A percentile compares a stretch with the other conserved stretches of the same genome.
These are phyloP conservation scores for Brenthis hecate DNA, from an alignment of 2,888 invertebrate genomes.

Conservation along the genomic window DNA sequence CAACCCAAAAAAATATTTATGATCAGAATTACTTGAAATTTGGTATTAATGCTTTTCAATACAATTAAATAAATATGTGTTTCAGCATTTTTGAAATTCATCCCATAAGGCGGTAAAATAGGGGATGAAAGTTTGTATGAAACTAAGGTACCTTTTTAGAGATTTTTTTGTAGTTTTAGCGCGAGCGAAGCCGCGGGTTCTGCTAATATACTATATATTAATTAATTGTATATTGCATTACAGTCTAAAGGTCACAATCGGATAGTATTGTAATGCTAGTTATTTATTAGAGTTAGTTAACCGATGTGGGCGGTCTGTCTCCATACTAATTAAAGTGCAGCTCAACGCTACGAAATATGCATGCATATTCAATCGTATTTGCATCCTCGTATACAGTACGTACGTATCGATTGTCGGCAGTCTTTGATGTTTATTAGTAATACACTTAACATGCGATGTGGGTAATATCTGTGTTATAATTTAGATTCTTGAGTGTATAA, in stretches of 20 bases:
- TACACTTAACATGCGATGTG: conserved; percentile 10
- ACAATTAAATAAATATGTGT: too few relatives aligned
- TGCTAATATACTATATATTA: too few relatives aligned
- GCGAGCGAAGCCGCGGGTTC: too few relatives aligned
- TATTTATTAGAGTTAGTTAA: conserved; percentile 8
- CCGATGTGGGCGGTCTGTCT: conserved; percentile 53
- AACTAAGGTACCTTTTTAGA: too few relatives aligned
- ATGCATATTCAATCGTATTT: conserved; percentile 51
- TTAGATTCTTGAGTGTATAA: not conserved
- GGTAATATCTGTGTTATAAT: conserved; percentile 2
- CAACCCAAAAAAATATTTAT: too few relatives aligned
- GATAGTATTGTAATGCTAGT: not conserved
- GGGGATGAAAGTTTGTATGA: too few relatives aligned
- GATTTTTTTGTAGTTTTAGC: too few relatives aligned
- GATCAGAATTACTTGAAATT: too few relatives aligned
- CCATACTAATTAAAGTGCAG: conserved; percentile 53
- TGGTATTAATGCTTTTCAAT: too few relatives aligned
- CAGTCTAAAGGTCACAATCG: not conserved
- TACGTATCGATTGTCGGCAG: conserved; percentile 45
- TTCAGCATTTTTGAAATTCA: too few relatives aligned
- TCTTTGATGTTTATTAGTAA: conserved; percentile 33
- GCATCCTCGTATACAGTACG: conserved; percentile 49
- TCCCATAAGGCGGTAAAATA: too few relatives aligned
- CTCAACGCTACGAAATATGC: conserved; percentile 53
- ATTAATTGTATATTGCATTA: not conserved